Conservation (phyloP, 2,797 vertebrate genomes). For the Xenopus petersii region DNA sequence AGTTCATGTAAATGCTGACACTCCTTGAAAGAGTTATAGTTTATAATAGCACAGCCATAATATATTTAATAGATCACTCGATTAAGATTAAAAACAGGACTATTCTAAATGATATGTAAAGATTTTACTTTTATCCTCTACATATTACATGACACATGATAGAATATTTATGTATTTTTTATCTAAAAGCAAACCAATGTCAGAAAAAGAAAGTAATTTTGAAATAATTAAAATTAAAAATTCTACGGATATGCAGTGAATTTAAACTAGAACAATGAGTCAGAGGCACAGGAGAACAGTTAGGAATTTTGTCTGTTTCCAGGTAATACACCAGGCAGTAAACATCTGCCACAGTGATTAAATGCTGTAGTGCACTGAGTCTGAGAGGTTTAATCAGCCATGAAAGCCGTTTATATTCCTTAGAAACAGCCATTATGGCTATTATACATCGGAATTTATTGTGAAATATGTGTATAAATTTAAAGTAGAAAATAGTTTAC, state of each 20-base stretch:
- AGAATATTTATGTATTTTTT: no score
- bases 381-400: conserved; percentile 45
- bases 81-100: no score
- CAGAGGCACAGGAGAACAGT: conserved; percentile 18
- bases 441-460: conserved; percentile 47
- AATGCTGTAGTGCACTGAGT: conserved; percentile 31
- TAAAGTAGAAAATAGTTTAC: conserved; percentile 21
- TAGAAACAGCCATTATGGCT: conserved; percentile 44
- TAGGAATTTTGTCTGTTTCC: conserved; percentile 30
- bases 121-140: no score
- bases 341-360: conserved; percentile 47
- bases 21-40: no score
- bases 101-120: no score
- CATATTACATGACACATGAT: no score
- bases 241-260: conserved; percentile 8
- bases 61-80: no score
- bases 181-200: no score
- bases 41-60: no score
- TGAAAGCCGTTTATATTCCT: conserved; percentile 49
- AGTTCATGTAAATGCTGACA: no score
- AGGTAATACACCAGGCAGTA: conserved; percentile 38
- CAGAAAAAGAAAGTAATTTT: no score
- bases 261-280: conserved; percentile 21
- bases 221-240: conserved; percentile 2
- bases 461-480: conserved; percentile 43